phyloP scores from a whole-genome alignment of 2,113 vertebrate genomes.

The Phycodurus eques region DNA sequence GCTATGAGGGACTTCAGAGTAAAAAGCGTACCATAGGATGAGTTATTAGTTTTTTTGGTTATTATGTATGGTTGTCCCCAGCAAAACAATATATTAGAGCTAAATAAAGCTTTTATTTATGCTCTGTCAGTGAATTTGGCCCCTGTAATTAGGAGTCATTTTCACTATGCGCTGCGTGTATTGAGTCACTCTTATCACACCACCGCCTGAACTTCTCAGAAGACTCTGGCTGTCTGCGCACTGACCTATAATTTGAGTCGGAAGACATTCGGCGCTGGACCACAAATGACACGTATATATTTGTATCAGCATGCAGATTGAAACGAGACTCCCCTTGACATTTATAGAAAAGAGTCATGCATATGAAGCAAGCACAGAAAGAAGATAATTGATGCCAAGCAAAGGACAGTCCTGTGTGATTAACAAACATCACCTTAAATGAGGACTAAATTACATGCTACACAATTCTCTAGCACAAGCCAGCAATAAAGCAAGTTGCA shows the following conservation, averaged over 20 bases:
- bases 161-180: background rate
- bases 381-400: conserved; percentile 24
- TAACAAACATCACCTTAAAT: conserved; percentile 19
- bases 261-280: conserved; percentile 11
- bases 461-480: conserved; percentile 30
- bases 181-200: conserved; percentile 12
- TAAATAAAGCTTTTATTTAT: background rate
- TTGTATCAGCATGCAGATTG: conserved; percentile 30
- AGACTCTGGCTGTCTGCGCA: conserved; percentile 12
- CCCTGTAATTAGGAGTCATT: conserved; percentile 6
- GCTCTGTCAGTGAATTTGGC: background rate
- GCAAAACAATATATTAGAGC: background rate
- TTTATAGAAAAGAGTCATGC: conserved; percentile 25
- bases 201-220: conserved; percentile 10
- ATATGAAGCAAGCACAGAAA: conserved; percentile 21
- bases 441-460: conserved; percentile 27
- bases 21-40: background rate
- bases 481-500: conserved; percentile 42
- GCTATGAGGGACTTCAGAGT: background rate
- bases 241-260: conserved; percentile 16
- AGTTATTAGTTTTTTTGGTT: background rate
- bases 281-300: conserved; percentile 21
- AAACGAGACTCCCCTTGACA: conserved; percentile 26
- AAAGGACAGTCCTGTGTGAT: conserved; percentile 32
- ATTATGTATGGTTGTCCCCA: background rate